Evolutionary conservation across 35 echinoderm and acorn worm species (phyloP).

Genomic region (Apostichopus japonicus): DNA sequence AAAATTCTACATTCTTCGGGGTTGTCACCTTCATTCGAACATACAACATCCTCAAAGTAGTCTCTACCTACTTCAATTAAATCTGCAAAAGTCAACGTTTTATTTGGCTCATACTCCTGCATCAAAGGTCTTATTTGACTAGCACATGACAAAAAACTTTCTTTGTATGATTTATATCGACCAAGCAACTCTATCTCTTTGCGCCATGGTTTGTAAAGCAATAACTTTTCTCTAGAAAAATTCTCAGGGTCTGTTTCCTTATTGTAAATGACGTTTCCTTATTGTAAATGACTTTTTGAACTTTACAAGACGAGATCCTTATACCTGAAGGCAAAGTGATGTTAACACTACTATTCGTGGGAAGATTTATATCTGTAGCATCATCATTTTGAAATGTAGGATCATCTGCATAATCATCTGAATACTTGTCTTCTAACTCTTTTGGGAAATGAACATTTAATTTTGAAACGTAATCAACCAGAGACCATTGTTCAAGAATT

Average conservation of each 20-base stretch:
- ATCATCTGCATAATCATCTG: slow-evolving; percentile 38
- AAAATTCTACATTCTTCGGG: slow-evolving; percentile 14
- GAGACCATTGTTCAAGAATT: slow-evolving; percentile 15
- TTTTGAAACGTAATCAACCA: slow-evolving; percentile 47
- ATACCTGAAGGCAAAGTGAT: neutral
- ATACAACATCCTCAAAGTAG: neutral
- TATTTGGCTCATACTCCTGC: neutral
- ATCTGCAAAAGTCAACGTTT: neutral
- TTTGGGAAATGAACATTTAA: slow-evolving; percentile 11
- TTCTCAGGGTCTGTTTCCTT: neutral
- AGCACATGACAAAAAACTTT: neutral
- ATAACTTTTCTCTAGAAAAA: slow-evolving; percentile 26
- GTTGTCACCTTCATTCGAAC: neutral
- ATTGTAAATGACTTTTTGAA: slow-evolving; percentile 17
- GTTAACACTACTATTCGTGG: neutral
- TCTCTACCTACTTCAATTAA: neutral
- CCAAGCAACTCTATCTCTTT: slow-evolving; percentile 31
- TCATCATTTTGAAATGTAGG: neutral
- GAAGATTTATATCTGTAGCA: slow-evolving; percentile 2
- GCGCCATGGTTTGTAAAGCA: slow-evolving; percentile 23
- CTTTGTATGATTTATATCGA: neutral
- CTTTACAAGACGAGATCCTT: neutral
- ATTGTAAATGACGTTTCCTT: slow-evolving; percentile 47
- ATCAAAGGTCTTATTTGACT: neutral
- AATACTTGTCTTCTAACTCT: neutral